phyloP scores from a whole-genome alignment of 2,888 invertebrate species.

The Balanococcus diminutus region DNA sequence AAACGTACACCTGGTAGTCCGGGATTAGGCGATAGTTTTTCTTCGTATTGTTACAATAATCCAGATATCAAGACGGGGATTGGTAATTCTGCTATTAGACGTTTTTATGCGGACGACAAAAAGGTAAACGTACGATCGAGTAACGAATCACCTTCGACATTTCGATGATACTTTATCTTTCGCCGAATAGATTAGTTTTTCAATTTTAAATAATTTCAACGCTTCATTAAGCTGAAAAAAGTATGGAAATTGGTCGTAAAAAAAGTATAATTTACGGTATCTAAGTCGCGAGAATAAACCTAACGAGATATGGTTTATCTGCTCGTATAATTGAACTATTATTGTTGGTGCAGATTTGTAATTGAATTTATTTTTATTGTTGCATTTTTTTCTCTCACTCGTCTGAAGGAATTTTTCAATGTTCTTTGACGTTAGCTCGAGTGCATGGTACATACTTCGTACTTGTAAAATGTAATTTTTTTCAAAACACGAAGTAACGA shows the following conservation, averaged over 20 bases:
- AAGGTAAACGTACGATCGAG: constrained; percentile 13
- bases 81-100: constrained; percentile 58
- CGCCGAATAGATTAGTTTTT: background rate
- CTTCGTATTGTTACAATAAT: background rate
- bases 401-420: background rate
- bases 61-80: constrained; percentile 58
- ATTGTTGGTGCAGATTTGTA: constrained; percentile 3
- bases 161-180: background rate
- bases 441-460: background rate
- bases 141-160: background rate
- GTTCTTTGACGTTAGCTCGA: background rate
- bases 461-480: background rate
- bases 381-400: background rate
- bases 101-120: constrained; percentile 55
- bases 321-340: background rate
- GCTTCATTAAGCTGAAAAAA: background rate
- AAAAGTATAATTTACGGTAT: background rate
- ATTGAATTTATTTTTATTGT: constrained; percentile 8
- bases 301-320: constrained; percentile 3
- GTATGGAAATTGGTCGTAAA: background rate
- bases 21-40: constrained; percentile 36
- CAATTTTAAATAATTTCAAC: background rate
- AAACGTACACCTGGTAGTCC: background rate
- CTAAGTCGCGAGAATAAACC: background rate
- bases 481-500: background rate